Evolutionary conservation across 1,140 invertebrate genomes (phyloP).

Genomic region (Globodera ellingtonae): DNA sequence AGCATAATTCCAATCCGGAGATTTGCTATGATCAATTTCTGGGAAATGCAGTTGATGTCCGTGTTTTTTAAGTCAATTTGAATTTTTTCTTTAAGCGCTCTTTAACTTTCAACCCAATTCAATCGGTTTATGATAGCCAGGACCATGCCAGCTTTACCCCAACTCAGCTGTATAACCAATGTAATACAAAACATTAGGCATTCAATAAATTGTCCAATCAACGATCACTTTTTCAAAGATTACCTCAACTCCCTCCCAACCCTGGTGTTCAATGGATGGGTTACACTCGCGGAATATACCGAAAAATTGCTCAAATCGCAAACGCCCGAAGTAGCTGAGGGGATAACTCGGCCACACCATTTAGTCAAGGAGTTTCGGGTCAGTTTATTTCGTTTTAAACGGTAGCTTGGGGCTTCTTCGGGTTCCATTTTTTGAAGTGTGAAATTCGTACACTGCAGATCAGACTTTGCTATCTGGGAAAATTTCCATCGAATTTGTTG

Average conservation of each 20-base stretch:
- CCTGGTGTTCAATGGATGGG: slow-evolving; percentile 31
- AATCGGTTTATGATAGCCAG: slow-evolving; percentile 20
- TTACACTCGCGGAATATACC: slow-evolving; percentile 16
- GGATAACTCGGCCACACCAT: slow-evolving; percentile 40
- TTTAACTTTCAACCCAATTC: slow-evolving; percentile 13
- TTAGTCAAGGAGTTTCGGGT: slow-evolving; percentile 35
- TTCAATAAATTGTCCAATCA: too few species aligned
- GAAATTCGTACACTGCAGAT: too few species aligned
- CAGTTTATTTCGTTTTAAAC: neutral
- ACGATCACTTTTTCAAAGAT: slow-evolving; percentile 18
- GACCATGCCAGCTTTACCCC: slow-evolving; percentile 29
- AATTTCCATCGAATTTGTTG: too few species aligned
- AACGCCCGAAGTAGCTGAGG: slow-evolving; percentile 33
- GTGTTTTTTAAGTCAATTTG: neutral
- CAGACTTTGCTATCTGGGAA: too few species aligned
- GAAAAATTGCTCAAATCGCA: slow-evolving; percentile 36
- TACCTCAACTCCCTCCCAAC: slow-evolving; percentile 17
- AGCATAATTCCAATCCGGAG: too few species aligned
- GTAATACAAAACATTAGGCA: neutral
- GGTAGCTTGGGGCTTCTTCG: too few species aligned
- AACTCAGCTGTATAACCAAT: slow-evolving; percentile 25
- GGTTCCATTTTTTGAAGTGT: too few species aligned
- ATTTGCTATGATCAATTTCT: slow-evolving; percentile 23
- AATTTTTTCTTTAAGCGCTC: neutral
- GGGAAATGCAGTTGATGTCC: slow-evolving; percentile 15